Conservation (phyloP, 2,888 invertebrate species). For the Andrena chrysosceles region DNA sequence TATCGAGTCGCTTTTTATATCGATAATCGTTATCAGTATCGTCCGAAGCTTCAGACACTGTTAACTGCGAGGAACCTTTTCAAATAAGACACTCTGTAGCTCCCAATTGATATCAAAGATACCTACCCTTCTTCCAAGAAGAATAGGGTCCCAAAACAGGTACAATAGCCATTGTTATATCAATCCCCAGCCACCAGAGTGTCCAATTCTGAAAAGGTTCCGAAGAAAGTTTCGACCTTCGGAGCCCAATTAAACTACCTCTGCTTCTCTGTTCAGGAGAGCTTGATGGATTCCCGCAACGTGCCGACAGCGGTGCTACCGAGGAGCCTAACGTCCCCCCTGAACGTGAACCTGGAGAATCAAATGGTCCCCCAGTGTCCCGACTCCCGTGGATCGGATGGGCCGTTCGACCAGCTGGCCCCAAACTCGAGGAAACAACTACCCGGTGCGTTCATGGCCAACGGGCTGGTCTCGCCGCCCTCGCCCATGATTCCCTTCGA, state of each 20-base stretch:
- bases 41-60: neutral
- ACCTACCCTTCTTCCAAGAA: too few species aligned
- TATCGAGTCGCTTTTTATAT: too few species aligned
- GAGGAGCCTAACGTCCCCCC: slow-evolving; percentile 58
- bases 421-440: slow-evolving; percentile 62
- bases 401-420: slow-evolving; percentile 59
- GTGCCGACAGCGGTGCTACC: slow-evolving; percentile 57
- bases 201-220: too few species aligned
- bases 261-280: slow-evolving; percentile 53
- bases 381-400: slow-evolving; percentile 9
- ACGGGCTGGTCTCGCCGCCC: slow-evolving; percentile 51
- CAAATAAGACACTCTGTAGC: too few species aligned
- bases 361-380: slow-evolving; percentile 69
- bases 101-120: too few species aligned
- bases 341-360: slow-evolving; percentile 69
- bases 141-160: too few species aligned
- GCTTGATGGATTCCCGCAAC: slow-evolving; percentile 64
- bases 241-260: too few species aligned
- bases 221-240: too few species aligned
- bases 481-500: slow-evolving; percentile 65
- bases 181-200: too few species aligned
- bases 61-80: too few species aligned
- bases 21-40: neutral
- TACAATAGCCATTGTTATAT: too few species aligned
- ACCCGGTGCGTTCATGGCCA: slow-evolving; percentile 40